Evolutionary conservation across 1,140 invertebrate genomes (phyloP).

Genomic region (Aphelinus atriplicis): DNA sequence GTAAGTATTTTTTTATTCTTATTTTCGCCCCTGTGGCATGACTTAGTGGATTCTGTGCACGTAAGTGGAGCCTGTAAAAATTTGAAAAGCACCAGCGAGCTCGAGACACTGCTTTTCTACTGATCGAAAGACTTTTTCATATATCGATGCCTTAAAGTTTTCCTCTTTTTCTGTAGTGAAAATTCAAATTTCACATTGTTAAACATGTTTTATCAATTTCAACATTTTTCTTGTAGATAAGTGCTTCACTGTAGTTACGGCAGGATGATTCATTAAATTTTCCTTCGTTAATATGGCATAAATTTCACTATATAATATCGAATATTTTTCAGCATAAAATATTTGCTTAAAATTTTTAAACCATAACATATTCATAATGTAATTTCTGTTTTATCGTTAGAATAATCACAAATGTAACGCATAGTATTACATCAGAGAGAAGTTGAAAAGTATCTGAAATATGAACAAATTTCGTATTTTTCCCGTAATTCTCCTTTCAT

Average conservation of each 20-base stretch:
- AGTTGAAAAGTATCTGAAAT: conserved; percentile 18
- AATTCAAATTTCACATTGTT: too few species aligned
- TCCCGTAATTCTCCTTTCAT: too few species aligned
- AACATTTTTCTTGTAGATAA: conserved; percentile 18
- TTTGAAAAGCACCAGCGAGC: conserved; percentile 37
- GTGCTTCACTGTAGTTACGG: conserved; percentile 24
- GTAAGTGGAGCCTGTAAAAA: conserved; percentile 29
- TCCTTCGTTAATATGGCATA: conserved; percentile 25
- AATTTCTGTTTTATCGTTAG: conserved; percentile 22
- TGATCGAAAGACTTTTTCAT: conserved; percentile 3
- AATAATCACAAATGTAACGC: conserved; percentile 32
- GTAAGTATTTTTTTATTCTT: conserved; percentile 15
- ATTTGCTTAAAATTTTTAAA: conserved; percentile 35
- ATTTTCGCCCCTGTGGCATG: neutral
- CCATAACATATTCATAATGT: conserved; percentile 34
- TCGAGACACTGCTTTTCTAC: conserved; percentile 4
- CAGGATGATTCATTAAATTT: conserved; percentile 19
- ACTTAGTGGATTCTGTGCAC: conserved; percentile 16
- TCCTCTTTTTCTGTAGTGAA: too few species aligned
- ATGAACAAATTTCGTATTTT: conserved; percentile 11
- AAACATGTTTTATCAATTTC: too few species aligned
- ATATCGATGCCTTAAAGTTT: too few species aligned
- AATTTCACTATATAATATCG: conserved; percentile 29
- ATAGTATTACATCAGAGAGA: conserved; percentile 26
- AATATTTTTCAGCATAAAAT: conserved; percentile 33